Conservation (phyloP, 1,140 invertebrate genomes). For the Meteorus sp. region DNA sequence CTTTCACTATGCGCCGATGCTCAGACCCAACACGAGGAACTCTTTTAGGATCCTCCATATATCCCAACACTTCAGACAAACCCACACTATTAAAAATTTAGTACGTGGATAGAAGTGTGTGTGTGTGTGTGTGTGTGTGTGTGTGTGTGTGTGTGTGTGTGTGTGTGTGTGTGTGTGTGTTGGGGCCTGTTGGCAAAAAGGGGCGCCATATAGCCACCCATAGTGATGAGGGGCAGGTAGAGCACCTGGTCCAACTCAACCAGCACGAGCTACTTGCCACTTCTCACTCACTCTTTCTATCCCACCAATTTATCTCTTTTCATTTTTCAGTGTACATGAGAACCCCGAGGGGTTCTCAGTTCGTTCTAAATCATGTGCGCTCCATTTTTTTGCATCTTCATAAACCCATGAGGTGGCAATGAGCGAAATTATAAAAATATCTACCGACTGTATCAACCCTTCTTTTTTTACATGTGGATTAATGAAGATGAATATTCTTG, state of each 20-base stretch:
- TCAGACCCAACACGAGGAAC: too few species aligned
- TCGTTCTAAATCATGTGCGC: too few species aligned
- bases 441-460: background rate
- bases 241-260: constrained; percentile 42
- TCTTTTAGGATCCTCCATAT: too few species aligned
- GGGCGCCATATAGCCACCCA: constrained; percentile 34
- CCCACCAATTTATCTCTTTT: too few species aligned
- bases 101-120: background rate
- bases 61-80: too few species aligned
- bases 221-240: constrained; percentile 43
- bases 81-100: too few species aligned
- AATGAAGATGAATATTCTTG: constrained; percentile 1
- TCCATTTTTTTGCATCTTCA: background rate
- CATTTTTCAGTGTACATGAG: constrained; percentile 2
- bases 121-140: background rate
- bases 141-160: constrained; percentile 10
- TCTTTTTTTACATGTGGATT: background rate
- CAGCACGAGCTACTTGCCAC: constrained; percentile 32
- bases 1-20: background rate
- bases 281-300: too few species aligned
- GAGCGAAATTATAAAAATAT: background rate
- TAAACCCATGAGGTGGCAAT: constrained; percentile 13
- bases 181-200: constrained; percentile 24
- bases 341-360: constrained; percentile 33
- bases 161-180: constrained; percentile 8